Conservation (phyloP, 2,113 vertebrate genomes). For the Meleagris gallopavo region DNA sequence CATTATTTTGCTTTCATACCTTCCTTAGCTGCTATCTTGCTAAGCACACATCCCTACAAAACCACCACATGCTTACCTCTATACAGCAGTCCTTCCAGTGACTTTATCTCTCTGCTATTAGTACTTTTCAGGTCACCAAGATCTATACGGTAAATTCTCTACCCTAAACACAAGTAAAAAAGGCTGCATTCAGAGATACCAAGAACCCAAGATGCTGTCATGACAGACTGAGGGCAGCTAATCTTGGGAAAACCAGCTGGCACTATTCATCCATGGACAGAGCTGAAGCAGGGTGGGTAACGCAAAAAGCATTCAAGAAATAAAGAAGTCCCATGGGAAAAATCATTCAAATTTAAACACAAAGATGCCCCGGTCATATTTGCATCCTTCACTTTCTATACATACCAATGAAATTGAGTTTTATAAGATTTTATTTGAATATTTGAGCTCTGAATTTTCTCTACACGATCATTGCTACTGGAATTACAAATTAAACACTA, state of each 20-base stretch:
- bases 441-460: background rate
- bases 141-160: background rate
- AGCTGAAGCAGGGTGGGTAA: background rate
- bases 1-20: constrained; percentile 1
- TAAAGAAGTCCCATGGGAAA: background rate
- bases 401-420: background rate
- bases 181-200: background rate
- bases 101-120: background rate
- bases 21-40: background rate
- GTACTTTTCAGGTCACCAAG: background rate
- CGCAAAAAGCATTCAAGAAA: background rate
- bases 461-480: background rate
- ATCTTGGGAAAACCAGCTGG: background rate
- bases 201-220: background rate
- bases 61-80: background rate
- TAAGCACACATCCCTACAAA: background rate
- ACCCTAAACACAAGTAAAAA: background rate
- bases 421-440: background rate
- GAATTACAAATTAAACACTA: background rate
- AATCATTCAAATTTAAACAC: background rate
- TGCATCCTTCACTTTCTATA: background rate
- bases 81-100: background rate
- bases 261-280: background rate
- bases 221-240: background rate
- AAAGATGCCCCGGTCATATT: background rate